Base-by-base conservation (phyloP, 1,140 invertebrate genomes). In the Campoletis sonorensis region DNA sequence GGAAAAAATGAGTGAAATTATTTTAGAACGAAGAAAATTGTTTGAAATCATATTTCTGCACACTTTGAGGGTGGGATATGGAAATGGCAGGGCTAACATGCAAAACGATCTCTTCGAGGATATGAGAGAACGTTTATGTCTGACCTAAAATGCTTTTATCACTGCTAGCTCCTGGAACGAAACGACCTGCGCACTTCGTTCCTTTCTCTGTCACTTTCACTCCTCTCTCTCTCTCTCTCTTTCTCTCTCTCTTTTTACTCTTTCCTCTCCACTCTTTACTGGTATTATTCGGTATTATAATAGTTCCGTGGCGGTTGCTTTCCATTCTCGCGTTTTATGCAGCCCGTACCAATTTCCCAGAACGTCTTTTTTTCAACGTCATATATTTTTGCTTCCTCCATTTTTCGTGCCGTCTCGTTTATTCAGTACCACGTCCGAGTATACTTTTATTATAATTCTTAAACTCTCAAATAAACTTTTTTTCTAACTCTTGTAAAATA, bases 131-230 rank as follows among this genome's bases (percentile, higher is more conserved):
- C 71, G 33, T 80, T 80, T 80, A 64, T 79, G 82, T 71, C 82
- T 83, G 82, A 83, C 82, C 82, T 83, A 83, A 83, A 83, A 81
- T 77, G 75, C 68, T 81, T 83, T 61, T 79, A 79, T 80, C 54
- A 81, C 82, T 83, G 82, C 27, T 40, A 61, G 26, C n/a, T 78
- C 58, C 77, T 64, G 77, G 77, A 49, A 21, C 61, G 13, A n/a
- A 70, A 30, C 58, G 61, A 68, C 58, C 45, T 79, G 67, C 58
- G 45, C 77, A 51, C 49, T 72, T 51, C 64, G 64, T 70, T 26
- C 21, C 23, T 49, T 45, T 68, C 37, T 77, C 64, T 40, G 13
- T 73, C 72, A 23, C 61, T 68, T 79, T 23, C 70, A 27, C 73
- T 79, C 45, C 40, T 1, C 2, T 79, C 21, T 81, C 67, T 58